phyloP scores from a whole-genome alignment of 1,140 invertebrate species.

The Steinernema feltiae region DNA sequence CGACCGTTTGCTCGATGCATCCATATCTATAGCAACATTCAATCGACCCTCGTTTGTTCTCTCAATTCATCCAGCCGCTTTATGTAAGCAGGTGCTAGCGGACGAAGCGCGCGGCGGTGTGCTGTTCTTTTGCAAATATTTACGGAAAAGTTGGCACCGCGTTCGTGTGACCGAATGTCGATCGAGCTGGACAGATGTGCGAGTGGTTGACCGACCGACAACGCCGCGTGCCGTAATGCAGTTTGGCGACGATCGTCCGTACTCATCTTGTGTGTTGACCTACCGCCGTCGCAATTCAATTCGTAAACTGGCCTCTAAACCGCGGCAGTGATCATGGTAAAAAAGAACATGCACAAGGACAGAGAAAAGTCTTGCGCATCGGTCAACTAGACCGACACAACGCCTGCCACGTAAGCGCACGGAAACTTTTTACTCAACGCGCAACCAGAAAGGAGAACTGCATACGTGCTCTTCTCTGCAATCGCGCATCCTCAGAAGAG shows the following conservation, averaged over 20 bases:
- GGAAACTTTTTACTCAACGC: background rate
- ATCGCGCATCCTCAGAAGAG: no score
- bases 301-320: constrained; percentile 13
- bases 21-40: no score
- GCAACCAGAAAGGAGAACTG: background rate
- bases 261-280: background rate
- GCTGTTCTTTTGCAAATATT: constrained; percentile 1
- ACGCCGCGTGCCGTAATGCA: constrained; percentile 2
- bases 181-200: background rate
- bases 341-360: background rate
- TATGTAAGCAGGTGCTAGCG: background rate
- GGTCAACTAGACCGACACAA: background rate
- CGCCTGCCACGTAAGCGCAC: background rate
- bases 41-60: no score
- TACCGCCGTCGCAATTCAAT: background rate
- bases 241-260: background rate
- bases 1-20: no score
- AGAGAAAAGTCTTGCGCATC: background rate
- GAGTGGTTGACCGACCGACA: background rate
- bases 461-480: background rate
- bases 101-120: background rate
- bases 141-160: background rate
- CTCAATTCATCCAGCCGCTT: background rate
- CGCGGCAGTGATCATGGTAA: background rate
- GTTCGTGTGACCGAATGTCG: background rate